Percentiles rank a stretch among this genome's conserved stretches.
phyloP scores from a whole-genome alignment of 2,113 vertebrate genomes.

The Onychostoma macrolepis region DNA sequence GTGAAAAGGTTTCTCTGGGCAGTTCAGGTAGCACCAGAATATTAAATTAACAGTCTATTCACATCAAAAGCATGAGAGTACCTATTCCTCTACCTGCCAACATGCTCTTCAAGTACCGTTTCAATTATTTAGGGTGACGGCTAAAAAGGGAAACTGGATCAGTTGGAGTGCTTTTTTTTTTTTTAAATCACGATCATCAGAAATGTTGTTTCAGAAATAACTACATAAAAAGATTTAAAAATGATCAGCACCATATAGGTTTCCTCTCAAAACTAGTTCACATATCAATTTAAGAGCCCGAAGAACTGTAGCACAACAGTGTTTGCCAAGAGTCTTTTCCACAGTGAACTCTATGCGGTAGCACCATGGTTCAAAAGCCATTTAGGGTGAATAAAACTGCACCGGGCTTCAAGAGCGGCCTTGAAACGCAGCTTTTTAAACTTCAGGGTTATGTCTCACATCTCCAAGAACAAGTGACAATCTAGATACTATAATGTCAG shows the following conservation, averaged over 20 bases:
- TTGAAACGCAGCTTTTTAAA: slow-evolving; percentile 9
- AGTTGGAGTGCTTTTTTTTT: slow-evolving; percentile 47
- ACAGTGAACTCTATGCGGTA: slow-evolving; percentile 72
- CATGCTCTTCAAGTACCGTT: slow-evolving; percentile 72
- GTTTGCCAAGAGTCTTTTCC: slow-evolving; percentile 62
- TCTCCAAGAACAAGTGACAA: slow-evolving; percentile 27
- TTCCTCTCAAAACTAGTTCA: slow-evolving; percentile 66
- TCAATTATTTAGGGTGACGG: slow-evolving; percentile 59
- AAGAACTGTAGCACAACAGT: slow-evolving; percentile 61
- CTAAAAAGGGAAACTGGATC: slow-evolving; percentile 51
- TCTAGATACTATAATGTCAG: background rate
- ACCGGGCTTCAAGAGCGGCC: slow-evolving; percentile 23
- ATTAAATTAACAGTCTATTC: slow-evolving; percentile 72
- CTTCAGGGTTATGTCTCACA: slow-evolving; percentile 1
- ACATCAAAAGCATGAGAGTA: slow-evolving; percentile 66
- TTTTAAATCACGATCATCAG: background rate
- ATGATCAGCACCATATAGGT: slow-evolving; percentile 75
- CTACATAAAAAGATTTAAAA: slow-evolving; percentile 62
- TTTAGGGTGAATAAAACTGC: slow-evolving; percentile 32
- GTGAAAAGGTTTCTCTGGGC: slow-evolving; percentile 23
- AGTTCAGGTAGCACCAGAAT: slow-evolving; percentile 59
- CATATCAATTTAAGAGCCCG: slow-evolving; percentile 68
- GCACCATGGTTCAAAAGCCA: slow-evolving; percentile 52
- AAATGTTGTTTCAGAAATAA: slow-evolving; percentile 45
- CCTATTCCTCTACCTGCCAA: slow-evolving; percentile 61